phyloP scores from a whole-genome alignment of 1,140 invertebrate species.

The Rhopalosiphum padi region DNA sequence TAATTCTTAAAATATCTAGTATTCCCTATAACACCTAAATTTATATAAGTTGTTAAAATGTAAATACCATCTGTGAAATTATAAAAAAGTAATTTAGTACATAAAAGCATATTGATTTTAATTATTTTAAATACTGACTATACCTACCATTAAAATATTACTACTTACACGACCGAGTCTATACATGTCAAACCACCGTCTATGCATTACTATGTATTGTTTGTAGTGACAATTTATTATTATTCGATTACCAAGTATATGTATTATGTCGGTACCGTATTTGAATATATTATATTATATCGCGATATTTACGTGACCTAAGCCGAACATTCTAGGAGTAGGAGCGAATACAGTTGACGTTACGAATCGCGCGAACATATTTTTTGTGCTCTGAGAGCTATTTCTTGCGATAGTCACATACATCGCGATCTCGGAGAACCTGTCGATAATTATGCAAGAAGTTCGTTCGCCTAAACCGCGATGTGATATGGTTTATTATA shows the following conservation, averaged over 20 bases:
- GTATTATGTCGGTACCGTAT: neutral
- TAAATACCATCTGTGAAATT: no score
- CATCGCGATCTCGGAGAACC: neutral
- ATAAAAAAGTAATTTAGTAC: no score
- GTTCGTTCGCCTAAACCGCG: neutral
- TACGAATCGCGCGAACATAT: neutral
- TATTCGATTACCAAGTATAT: neutral
- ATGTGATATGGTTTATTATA: neutral
- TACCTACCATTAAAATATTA: neutral
- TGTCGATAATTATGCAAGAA: neutral
- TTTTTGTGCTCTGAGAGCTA: neutral
- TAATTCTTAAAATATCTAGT: neutral
- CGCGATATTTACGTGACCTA: neutral
- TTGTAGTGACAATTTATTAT: neutral
- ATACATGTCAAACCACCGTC: no score
- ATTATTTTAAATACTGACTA: no score
- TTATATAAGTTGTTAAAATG: no score
- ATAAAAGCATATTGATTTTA: no score
- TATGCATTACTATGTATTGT: neutral
- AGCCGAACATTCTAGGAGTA: neutral
- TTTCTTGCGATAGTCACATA: neutral
- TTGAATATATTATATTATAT: constrained; percentile 12
- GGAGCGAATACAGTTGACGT: neutral
- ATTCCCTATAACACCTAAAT: neutral
- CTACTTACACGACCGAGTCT: neutral